phyloP scores from a whole-genome alignment of 1,140 invertebrate species.

The Metaphire vulgaris region DNA sequence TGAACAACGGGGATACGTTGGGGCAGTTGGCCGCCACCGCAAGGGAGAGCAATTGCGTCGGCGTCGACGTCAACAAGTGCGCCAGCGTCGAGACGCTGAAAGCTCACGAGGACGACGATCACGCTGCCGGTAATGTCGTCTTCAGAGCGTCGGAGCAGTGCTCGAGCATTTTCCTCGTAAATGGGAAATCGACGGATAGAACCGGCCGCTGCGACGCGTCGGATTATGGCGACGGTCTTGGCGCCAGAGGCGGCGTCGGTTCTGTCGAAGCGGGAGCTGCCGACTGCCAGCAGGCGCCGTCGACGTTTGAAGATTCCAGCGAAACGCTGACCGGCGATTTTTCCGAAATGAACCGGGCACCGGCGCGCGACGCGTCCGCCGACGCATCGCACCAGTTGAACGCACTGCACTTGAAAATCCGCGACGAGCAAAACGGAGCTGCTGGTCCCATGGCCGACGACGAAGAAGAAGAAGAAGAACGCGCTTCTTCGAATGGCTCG shows the following conservation, averaged over 20 bases:
- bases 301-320: constrained; percentile 11
- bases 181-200: not conserved
- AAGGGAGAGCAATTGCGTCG: no score
- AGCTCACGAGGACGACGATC: not conserved
- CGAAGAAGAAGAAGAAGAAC: no score
- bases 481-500: no score
- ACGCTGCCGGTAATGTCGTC: not conserved
- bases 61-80: not conserved
- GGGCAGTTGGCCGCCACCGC: no score
- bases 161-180: not conserved
- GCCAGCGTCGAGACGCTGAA: not conserved
- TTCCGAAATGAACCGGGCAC: not conserved
- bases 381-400: no score
- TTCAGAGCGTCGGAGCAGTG: not conserved
- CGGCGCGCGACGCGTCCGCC: no score
- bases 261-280: constrained; percentile 2
- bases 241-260: not conserved
- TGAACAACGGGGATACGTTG: no score
- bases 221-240: not conserved
- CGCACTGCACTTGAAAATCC: no score
- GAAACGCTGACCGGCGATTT: not conserved
- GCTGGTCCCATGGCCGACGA: no score
- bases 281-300: constrained; percentile 31
- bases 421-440: no score
- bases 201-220: not conserved